Base-by-base conservation (phyloP, 2,113 vertebrate species). In the Sterrhoptilus dennistouni region DNA sequence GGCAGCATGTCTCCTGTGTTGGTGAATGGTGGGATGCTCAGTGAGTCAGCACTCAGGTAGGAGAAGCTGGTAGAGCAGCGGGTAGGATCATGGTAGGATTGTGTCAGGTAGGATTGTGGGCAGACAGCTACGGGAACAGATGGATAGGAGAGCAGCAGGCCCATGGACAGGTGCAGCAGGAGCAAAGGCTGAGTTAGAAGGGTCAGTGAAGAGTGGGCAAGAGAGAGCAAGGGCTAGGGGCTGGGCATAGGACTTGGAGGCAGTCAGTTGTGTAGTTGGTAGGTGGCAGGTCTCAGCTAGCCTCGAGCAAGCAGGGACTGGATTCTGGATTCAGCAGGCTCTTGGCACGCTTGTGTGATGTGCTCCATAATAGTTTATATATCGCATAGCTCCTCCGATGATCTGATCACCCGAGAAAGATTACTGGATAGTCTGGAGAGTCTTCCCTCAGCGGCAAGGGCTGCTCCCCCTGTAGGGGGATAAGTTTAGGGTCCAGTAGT, bases 11-110 rank as follows among this genome's bases (percentile, higher is more conserved):
- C 13, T 56, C 31, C 70, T 3, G 3, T 5, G 6, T 35, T 1
- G 6, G 14, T 0, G 1, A 57, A 40, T 1, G 2, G 40, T 1
- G 7, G 40, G 40, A 45, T 2, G 11, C 19, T 75, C 16, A 4
- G 29, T 20, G 38, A 33, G 21, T 54, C 1, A 1, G 11, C 9
- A 5, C 17, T 69, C 6, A 5, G 33, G 42, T 25, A 35, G 72
- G 42, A 47, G 54, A 59, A 36, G 33, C 25, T 0, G 0, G 54
- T 29, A 29, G 40, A 59, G 19, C 33, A 59, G 53, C 4, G 3
- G 25, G 25, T 22, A 22, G 42, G 42, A 47, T 75, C 33, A 23
- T 36, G 20, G 11, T 47, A 47, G 54, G 33, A 75, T 59, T 5
- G 11, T 1, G 4, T 12, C n/a, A 76, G 42, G 42, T 25, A 59